These are phyloP conservation scores for Salminus brasiliensis DNA, from an alignment of 2,113 vertebrate genomes.

Conservation along the genomic window DNA sequence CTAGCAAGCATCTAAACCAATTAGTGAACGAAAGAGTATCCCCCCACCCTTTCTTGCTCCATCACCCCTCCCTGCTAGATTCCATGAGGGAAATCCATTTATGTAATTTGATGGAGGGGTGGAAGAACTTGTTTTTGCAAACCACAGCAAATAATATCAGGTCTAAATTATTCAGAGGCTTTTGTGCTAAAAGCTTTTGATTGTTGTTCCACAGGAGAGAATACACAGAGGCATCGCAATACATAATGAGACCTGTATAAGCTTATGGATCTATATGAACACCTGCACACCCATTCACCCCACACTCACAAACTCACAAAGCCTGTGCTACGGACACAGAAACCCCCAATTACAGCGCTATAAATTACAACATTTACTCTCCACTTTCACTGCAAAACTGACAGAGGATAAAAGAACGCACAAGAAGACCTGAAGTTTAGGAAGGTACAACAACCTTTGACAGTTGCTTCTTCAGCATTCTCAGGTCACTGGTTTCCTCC, in stretches of 20 bases:
- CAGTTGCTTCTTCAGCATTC: not conserved
- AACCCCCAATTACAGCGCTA: too few species aligned
- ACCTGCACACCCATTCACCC: not conserved
- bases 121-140: conserved; percentile 74
- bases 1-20: conserved; percentile 78
- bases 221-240: conserved; percentile 63
- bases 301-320: too few species aligned
- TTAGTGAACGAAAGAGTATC: conserved; percentile 74
- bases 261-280: conserved; percentile 21
- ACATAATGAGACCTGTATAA: conserved; percentile 60
- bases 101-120: conserved; percentile 81
- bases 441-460: not conserved
- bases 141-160: conserved; percentile 81
- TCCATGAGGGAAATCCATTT: conserved; percentile 85
- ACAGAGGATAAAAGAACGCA: too few species aligned
- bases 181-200: conserved; percentile 85
- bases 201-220: conserved; percentile 76
- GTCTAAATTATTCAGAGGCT: conserved; percentile 92
- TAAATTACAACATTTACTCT: too few species aligned
- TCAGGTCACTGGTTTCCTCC: too few species aligned
- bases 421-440: not conserved
- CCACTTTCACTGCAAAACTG: too few species aligned
- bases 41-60: conserved; percentile 51
- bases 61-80: conserved; percentile 66
- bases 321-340: too few species aligned